These are phyloP conservation scores for Gymnorhina tibicen DNA, from an alignment of 2,113 vertebrate species.

Conservation along the genomic window DNA sequence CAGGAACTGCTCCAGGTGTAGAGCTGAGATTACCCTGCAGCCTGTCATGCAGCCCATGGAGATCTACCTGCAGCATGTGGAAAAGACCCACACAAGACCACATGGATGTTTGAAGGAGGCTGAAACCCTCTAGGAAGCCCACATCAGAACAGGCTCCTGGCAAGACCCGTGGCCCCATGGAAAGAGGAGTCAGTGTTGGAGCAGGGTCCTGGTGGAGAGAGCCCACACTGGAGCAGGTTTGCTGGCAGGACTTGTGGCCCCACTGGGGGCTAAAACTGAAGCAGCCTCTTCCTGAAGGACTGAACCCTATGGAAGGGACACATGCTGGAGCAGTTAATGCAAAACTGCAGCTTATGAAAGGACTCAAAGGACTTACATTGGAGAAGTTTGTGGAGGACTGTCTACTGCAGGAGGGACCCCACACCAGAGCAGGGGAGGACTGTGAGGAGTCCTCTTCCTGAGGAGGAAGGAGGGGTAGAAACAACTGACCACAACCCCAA, in stretches of 20 bases:
- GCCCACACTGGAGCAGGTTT: background rate
- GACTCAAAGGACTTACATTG: background rate
- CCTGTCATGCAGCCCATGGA: rapidly evolving
- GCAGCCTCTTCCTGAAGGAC: background rate
- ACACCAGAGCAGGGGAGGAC: background rate
- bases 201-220: background rate
- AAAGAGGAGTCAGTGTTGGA: background rate
- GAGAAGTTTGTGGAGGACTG: background rate
- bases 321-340: background rate
- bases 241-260: background rate
- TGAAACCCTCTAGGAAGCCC: background rate
- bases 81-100: background rate
- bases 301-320: background rate
- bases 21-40: background rate
- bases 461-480: background rate
- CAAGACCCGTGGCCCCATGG: background rate
- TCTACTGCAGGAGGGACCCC: background rate
- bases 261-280: rapidly evolving
- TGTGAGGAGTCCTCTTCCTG: background rate
- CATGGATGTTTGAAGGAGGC: background rate
- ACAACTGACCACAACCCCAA: background rate
- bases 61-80: background rate
- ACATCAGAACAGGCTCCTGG: background rate
- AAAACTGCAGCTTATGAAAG: background rate
- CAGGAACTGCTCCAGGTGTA: rapidly evolving